Conservation (phyloP, 2,113 vertebrate genomes). For the Amazona vittata region DNA sequence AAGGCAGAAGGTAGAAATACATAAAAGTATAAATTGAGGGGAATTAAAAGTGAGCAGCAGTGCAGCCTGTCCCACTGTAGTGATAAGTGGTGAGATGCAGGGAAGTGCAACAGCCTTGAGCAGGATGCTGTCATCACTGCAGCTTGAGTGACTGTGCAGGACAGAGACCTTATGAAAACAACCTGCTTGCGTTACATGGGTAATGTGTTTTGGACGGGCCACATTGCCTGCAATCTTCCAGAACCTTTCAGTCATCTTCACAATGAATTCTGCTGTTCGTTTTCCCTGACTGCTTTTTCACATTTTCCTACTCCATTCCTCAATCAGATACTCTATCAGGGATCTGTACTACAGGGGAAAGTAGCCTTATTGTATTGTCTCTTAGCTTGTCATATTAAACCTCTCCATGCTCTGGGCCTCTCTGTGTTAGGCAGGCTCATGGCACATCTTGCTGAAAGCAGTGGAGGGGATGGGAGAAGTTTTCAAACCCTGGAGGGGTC, state of each 20-base stretch:
- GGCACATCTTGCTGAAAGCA: neutral
- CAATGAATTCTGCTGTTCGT: neutral
- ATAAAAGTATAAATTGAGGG: neutral
- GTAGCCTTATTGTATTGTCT: neutral
- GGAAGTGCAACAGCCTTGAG: neutral
- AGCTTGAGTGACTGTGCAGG: too few relatives aligned
- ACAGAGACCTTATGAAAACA: neutral
- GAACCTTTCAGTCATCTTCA: neutral
- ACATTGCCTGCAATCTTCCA: neutral
- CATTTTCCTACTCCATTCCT: neutral
- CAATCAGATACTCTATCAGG: neutral
- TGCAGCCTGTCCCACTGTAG: neutral
- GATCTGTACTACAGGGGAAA: neutral
- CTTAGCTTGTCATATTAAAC: accelerated
- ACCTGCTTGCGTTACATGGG: neutral
- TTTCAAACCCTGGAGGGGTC: neutral
- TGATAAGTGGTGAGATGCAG: neutral
- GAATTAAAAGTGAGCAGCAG: neutral
- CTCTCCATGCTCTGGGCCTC: neutral
- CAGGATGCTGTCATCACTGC: accelerated
- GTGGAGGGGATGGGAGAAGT: neutral
- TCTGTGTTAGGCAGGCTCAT: neutral
- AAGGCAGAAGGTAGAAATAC: neutral
- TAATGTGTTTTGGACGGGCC: neutral
- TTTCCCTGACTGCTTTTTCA: neutral